These are phyloP conservation scores for Nematopogon swammerdamellus DNA, from an alignment of 2,888 invertebrate genomes.

Conservation along the genomic window DNA sequence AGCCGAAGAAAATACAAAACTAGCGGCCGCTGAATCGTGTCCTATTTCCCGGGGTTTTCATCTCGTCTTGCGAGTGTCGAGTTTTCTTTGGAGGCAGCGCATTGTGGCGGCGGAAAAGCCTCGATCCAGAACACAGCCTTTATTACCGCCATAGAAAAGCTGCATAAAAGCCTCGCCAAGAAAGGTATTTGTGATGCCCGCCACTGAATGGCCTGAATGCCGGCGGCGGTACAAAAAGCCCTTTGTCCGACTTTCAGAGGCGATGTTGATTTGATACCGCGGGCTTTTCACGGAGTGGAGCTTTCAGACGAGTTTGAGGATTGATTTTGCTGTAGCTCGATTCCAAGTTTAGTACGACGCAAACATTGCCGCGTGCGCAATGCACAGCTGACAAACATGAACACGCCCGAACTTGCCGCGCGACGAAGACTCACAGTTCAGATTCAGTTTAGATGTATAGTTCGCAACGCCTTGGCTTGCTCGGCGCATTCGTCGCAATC, in stretches of 20 bases:
- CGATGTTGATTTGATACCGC: slow-evolving; percentile 5
- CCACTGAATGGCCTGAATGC: slow-evolving; percentile 26
- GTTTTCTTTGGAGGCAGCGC: slow-evolving; percentile 26
- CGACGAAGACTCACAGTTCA: too few species aligned
- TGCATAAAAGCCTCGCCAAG: slow-evolving; percentile 43
- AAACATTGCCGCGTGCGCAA: too few species aligned
- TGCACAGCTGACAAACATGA: too few species aligned
- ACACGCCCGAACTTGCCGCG: too few species aligned
- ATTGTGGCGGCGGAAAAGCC: slow-evolving; percentile 48
- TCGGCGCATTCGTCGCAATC: too few species aligned
- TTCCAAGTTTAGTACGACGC: too few species aligned
- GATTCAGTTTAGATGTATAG: too few species aligned
- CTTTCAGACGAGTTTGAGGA: background rate
- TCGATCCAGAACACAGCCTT: slow-evolving; percentile 20
- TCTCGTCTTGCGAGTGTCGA: slow-evolving; percentile 30
- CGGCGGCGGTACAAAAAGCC: slow-evolving; percentile 30
- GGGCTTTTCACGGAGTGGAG: slow-evolving; percentile 1
- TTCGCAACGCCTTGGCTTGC: too few species aligned
- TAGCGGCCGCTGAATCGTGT: slow-evolving; percentile 33
- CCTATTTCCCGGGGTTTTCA: slow-evolving; percentile 54
- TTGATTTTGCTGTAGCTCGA: background rate
- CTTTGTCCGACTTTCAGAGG: slow-evolving; percentile 12
- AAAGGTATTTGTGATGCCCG: slow-evolving; percentile 48
- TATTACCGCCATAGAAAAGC: slow-evolving; percentile 53
- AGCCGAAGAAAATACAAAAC: background rate